A percentile compares a stretch with the other conserved stretches of the same genome.
phyloP scores from a whole-genome alignment of 64 coral and sea anemone species.

The Montipora efflorescens region DNA sequence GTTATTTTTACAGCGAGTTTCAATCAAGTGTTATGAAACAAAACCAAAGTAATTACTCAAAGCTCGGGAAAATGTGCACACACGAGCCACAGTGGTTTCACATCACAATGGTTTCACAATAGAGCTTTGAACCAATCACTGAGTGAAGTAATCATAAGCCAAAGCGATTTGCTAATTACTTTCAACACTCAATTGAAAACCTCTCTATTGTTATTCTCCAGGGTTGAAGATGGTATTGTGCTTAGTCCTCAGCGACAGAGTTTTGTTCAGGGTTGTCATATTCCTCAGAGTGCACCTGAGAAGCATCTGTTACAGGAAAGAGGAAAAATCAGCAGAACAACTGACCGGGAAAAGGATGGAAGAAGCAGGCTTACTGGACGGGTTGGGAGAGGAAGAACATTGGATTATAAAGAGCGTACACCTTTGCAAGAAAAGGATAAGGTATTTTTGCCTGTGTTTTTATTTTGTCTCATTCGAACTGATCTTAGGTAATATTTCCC shows the following conservation, averaged over 20 bases:
- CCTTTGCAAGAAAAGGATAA: constrained; percentile 70
- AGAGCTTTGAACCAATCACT: no score
- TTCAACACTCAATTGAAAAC: no score
- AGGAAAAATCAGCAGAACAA: constrained; percentile 78
- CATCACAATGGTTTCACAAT: no score
- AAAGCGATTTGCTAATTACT: no score
- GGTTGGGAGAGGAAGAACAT: constrained; percentile 76
- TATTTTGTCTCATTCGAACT: background rate
- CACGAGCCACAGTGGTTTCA: no score
- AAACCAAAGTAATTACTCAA: no score
- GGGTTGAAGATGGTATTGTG: constrained; percentile 91
- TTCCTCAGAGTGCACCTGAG: constrained; percentile 87
- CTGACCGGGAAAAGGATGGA: constrained; percentile 86
- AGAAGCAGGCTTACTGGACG: constrained; percentile 89
- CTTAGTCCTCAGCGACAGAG: constrained; percentile 94
- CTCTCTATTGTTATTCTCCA: background rate
- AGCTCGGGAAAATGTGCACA: no score
- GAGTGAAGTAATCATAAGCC: no score
- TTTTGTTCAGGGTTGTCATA: constrained; percentile 93
- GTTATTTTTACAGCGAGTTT: no score
- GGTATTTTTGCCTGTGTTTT: constrained; percentile 1
- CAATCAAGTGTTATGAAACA: no score
- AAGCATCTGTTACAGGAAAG: constrained; percentile 72
- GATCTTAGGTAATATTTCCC: background rate
- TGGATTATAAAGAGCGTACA: constrained; percentile 68